Evolutionary conservation across 2,888 invertebrate species (phyloP).

Genomic region (Drosophila ustulata): DNA sequence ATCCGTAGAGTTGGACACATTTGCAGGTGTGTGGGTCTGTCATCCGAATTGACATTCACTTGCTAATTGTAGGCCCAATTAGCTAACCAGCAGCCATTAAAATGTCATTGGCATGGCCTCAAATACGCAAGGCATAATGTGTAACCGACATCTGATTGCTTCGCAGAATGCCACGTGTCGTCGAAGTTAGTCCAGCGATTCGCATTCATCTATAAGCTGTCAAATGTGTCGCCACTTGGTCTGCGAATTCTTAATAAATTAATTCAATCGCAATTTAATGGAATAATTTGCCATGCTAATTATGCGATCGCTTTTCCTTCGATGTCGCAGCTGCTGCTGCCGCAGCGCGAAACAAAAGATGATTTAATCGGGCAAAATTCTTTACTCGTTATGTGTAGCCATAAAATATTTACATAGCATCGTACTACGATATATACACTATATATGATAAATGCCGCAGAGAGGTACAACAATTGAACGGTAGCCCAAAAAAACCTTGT

Average conservation of each 20-base stretch:
- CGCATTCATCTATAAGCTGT: constrained; percentile 34
- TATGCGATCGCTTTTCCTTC: constrained; percentile 36
- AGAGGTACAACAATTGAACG: constrained; percentile 27
- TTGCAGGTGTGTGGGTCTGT: constrained; percentile 32
- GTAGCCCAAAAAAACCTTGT: constrained; percentile 54
- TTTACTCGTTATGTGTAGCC: constrained; percentile 47
- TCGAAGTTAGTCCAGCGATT: constrained; percentile 12
- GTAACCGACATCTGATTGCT: constrained; percentile 53
- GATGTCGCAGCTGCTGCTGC: constrained; percentile 25
- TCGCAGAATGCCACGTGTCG: constrained; percentile 36
- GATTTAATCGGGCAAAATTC: constrained; percentile 68
- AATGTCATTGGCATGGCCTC: constrained; percentile 56
- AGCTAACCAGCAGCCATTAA: constrained; percentile 69
- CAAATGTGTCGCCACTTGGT: constrained; percentile 40
- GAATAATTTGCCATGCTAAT: constrained; percentile 57
- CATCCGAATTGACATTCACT: constrained; percentile 44
- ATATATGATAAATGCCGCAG: constrained; percentile 51
- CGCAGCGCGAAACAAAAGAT: constrained; percentile 51
- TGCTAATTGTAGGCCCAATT: constrained; percentile 71
- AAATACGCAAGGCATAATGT: constrained; percentile 72
- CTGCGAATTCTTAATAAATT: constrained; percentile 38
- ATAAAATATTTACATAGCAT: constrained; percentile 56
- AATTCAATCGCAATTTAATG: constrained; percentile 62
- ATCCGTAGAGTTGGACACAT: not conserved
- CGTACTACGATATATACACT: constrained; percentile 7